Percentiles rank a stretch among this genome's conserved stretches.
These are phyloP conservation scores for Tenebrosternarchus preto DNA, from an alignment of 2,113 vertebrate species.

Conservation along the genomic window DNA sequence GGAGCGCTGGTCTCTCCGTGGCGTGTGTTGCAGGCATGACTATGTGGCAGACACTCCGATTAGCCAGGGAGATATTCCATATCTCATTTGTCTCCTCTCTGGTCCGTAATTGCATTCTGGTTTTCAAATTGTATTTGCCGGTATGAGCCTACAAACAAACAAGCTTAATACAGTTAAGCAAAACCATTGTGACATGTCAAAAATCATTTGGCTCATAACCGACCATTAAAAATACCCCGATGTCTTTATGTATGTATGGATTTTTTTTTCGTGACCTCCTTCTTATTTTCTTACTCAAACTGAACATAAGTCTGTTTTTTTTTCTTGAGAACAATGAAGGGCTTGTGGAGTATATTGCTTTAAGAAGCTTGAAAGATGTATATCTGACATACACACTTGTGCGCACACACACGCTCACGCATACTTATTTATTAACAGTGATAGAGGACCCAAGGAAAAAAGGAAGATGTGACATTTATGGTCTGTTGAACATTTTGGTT, in stretches of 20 bases:
- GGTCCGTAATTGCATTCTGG: slow-evolving; percentile 69
- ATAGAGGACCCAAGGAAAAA: slow-evolving; percentile 39
- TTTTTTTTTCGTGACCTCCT: not conserved
- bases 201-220: slow-evolving; percentile 66
- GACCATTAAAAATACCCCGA: slow-evolving; percentile 52
- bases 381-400: slow-evolving; percentile 45
- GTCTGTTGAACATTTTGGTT: slow-evolving; percentile 56
- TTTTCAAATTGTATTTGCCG: slow-evolving; percentile 65
- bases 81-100: slow-evolving; percentile 59
- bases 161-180: slow-evolving; percentile 70
- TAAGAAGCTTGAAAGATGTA: slow-evolving; percentile 31
- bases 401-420: slow-evolving; percentile 39
- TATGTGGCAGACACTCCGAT: slow-evolving; percentile 60
- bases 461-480: slow-evolving; percentile 57
- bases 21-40: slow-evolving; percentile 60
- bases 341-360: slow-evolving; percentile 2
- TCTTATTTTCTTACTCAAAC: slow-evolving; percentile 37
- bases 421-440: slow-evolving; percentile 16
- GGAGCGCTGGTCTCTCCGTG: slow-evolving; percentile 42
- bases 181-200: slow-evolving; percentile 66
- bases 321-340: slow-evolving; percentile 27
- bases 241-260: slow-evolving; percentile 9
- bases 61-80: slow-evolving; percentile 66
- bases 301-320: slow-evolving; percentile 53
- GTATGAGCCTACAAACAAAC: slow-evolving; percentile 68